A percentile compares a stretch with the other conserved stretches of the same genome.
Evolutionary conservation across 1,140 invertebrate genomes (phyloP).

Genomic region (Lordiphosa mommai): DNA sequence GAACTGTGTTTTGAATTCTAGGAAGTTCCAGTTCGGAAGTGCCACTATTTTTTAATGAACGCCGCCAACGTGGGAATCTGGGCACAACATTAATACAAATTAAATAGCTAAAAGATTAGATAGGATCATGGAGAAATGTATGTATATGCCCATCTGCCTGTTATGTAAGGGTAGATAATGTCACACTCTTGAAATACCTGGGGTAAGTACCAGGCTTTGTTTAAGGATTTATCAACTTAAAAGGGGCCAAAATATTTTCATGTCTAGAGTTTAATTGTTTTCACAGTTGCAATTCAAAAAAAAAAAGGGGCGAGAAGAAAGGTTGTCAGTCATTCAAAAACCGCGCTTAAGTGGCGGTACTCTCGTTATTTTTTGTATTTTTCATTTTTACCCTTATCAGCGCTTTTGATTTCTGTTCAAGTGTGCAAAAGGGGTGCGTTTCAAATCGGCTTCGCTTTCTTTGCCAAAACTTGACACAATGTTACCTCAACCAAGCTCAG

Average conservation of each 20-base stretch:
- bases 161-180: slow-evolving; percentile 40
- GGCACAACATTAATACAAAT: slow-evolving; percentile 30
- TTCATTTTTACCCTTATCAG: slow-evolving; percentile 45
- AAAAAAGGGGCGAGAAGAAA: slow-evolving; percentile 17
- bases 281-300: slow-evolving; percentile 63
- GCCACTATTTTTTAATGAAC: slow-evolving; percentile 22
- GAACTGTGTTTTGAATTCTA: slow-evolving; percentile 3
- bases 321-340: slow-evolving; percentile 59
- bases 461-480: slow-evolving; percentile 67
- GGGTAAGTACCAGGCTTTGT: slow-evolving; percentile 53
- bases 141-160: slow-evolving; percentile 8
- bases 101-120: slow-evolving; percentile 58
- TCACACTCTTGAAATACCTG: slow-evolving; percentile 48
- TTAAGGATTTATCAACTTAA: slow-evolving; percentile 50
- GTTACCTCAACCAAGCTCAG: slow-evolving; percentile 43
- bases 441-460: slow-evolving; percentile 36
- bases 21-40: slow-evolving; percentile 40
- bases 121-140: slow-evolving; percentile 37
- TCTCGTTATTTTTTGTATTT: slow-evolving; percentile 26
- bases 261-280: slow-evolving; percentile 70
- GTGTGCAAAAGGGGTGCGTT: slow-evolving; percentile 40
- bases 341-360: slow-evolving; percentile 52
- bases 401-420: slow-evolving; percentile 36
- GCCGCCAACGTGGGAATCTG: slow-evolving; percentile 42
- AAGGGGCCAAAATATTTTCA: slow-evolving; percentile 58